Conservation (phyloP, 2,113 vertebrate species). For the Euleptes europaea region DNA sequence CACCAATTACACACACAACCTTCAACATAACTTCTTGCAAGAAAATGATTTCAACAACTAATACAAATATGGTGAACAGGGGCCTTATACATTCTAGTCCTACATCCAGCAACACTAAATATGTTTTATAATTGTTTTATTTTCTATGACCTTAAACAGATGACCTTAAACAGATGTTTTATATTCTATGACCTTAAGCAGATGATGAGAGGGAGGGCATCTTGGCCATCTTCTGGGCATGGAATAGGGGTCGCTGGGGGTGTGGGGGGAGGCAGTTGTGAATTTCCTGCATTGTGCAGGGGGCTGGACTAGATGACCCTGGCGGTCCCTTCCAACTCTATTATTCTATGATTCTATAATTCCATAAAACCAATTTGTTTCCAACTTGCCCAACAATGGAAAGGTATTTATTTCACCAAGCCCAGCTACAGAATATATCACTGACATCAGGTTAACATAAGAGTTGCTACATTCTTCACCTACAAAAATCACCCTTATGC, state of each 20-base stretch:
- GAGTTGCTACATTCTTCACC: neutral
- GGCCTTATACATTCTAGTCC: neutral
- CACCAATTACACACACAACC: neutral
- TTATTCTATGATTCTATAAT: no score
- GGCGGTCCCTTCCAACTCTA: no score
- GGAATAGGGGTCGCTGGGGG: no score
- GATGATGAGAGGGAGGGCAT: no score
- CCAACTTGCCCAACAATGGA: neutral
- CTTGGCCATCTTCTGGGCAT: no score
- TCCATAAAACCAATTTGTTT: slow-evolving; percentile 28
- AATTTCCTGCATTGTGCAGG: no score
- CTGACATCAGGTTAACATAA: neutral
- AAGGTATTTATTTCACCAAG: neutral
- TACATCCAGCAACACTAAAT: neutral
- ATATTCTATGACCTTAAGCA: no score
- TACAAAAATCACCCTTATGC: neutral
- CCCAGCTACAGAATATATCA: neutral
- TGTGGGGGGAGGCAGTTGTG: no score
- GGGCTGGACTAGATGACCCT: no score
- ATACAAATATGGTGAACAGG: neutral
- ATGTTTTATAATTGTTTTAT: no score
- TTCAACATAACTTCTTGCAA: neutral
- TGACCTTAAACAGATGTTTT: no score
- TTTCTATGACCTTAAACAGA: no score
- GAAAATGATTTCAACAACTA: neutral